Evolutionary conservation across 2,888 invertebrate species (phyloP).

Genomic region (Coelogynopora nodosa): DNA sequence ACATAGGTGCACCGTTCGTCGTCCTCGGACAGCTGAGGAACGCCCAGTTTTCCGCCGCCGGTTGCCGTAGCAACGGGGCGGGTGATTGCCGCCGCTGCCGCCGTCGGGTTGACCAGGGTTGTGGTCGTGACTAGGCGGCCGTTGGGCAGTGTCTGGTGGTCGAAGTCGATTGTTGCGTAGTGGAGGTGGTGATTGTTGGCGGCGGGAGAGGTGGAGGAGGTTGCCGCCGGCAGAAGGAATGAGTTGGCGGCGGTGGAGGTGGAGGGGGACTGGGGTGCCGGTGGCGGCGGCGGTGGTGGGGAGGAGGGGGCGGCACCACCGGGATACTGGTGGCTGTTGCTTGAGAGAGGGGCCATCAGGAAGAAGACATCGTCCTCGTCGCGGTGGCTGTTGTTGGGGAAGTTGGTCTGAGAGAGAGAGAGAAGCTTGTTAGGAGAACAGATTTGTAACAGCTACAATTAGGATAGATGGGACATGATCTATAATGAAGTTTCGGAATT

Average conservation of each 20-base stretch:
- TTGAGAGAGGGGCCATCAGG: background rate
- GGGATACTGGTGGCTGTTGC: background rate
- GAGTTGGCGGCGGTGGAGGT: background rate
- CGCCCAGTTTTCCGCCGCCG: background rate
- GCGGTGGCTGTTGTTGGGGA: too few species aligned
- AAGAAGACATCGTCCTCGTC: slow-evolving; percentile 1
- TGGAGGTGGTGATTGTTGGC: slow-evolving; percentile 4
- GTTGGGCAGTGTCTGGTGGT: background rate
- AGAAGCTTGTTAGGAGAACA: too few species aligned
- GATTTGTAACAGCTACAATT: too few species aligned
- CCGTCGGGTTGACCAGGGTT: slow-evolving; percentile 7
- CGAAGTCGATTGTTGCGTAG: slow-evolving; percentile 11
- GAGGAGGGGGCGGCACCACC: too few species aligned
- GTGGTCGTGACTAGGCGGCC: background rate
- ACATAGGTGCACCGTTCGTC: background rate
- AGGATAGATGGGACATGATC: too few species aligned
- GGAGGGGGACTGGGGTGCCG: background rate
- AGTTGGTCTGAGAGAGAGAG: too few species aligned
- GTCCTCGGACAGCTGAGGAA: background rate
- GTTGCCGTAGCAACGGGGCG: background rate
- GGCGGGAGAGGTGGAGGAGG: background rate
- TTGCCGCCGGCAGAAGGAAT: background rate
- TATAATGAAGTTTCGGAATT: too few species aligned
- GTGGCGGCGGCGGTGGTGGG: background rate
- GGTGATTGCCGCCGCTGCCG: background rate